Base-by-base conservation (phyloP, 2,113 vertebrate genomes). In the Pogona vitticeps region DNA sequence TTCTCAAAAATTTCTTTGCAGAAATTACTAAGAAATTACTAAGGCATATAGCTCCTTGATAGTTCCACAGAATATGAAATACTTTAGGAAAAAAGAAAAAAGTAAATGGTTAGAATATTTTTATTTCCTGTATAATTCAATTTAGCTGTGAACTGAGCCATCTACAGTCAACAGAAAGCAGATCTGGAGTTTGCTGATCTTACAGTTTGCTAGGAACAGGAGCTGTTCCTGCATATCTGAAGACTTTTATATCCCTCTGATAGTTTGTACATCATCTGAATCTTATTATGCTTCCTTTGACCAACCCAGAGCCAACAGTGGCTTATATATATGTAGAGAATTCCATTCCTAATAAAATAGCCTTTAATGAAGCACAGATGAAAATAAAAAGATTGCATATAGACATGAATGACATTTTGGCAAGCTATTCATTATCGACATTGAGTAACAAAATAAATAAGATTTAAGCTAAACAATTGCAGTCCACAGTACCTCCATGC, bases 101-200 rank as follows among this genome's bases (percentile, higher is more conserved):
- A 1, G 0, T 84, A 87, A 88, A 87, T 80, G 90, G 76, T 91
- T 18, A 88, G 85, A 89, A 83, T 95, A 93, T 94, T 95, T 96
- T 89, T 81, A 93, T 95, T 95, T 95, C 86, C 92, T 94, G 86
- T 94, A 92, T 92, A 94, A 95, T 95, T 94, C 94, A 93, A 95
- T 95, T 91, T 94, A 0, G 40, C 94, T 94, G 88, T 92, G 90
- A 95, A 95, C 93, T 89, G 94, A 94, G 94, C 83, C 90, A 94
- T 94, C 93, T 92, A 90, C 85, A 86, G 85, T 90, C 93, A 95
- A 94, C 86, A 95, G 92, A 95, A 95, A 88, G 78, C 23, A 52
- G 92, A 93, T 92, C 89, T 91, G 82, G 73, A 77, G 85, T 92
- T 92, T 93, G 92, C 92, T 94, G 92, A 92, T 94, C 91, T 73